Conservation (phyloP, 2,113 vertebrate genomes). For the Eclectus roratus region DNA sequence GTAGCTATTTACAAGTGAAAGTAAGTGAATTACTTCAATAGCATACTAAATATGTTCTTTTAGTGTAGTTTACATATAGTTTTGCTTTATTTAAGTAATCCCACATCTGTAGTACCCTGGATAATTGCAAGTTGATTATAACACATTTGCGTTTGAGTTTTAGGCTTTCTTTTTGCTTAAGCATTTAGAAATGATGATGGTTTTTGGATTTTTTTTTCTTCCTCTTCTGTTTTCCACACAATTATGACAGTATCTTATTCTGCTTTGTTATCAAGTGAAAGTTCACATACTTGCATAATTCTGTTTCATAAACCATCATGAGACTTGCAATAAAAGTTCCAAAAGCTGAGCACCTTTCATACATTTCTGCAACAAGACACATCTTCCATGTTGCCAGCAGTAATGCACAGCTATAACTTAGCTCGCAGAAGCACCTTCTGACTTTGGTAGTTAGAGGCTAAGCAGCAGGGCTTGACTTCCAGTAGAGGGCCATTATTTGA, state of each 20-base stretch:
- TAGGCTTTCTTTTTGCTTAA: neutral
- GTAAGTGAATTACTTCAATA: neutral
- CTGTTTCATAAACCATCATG: neutral
- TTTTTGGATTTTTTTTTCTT: neutral
- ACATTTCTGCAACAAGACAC: neutral
- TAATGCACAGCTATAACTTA: neutral
- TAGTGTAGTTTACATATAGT: neutral
- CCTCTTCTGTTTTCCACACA: neutral
- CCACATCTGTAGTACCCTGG: neutral
- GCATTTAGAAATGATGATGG: neutral
- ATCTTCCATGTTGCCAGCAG: neutral
- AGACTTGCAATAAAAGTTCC: neutral
- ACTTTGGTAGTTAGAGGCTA: neutral
- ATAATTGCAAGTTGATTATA: neutral
- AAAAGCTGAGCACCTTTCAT: neutral
- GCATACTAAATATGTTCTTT: neutral
- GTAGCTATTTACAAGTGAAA: conserved; percentile 17
- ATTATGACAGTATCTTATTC: neutral
- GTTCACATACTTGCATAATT: neutral
- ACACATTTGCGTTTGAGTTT: neutral
- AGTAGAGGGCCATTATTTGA: neutral
- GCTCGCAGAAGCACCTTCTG: neutral
- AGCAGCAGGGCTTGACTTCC: neutral
- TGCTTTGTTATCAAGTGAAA: neutral
- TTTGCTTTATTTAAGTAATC: neutral